A percentile compares a stretch with the other conserved stretches of the same genome.
These are phyloP conservation scores for Noctua pronuba DNA, from an alignment of 2,888 invertebrate genomes.

Conservation along the genomic window DNA sequence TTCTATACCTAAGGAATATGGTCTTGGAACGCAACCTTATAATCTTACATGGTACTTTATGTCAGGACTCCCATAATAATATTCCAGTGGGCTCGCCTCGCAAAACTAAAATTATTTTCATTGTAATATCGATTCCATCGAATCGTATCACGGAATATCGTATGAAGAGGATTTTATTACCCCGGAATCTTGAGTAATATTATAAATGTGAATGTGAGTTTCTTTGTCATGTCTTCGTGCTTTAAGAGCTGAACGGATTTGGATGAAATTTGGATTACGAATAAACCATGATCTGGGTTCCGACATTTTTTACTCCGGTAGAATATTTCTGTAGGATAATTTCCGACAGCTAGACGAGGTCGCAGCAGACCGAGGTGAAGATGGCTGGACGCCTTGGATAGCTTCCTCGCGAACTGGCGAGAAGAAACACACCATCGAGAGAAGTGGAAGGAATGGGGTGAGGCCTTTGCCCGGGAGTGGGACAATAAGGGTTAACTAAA, in stretches of 20 bases:
- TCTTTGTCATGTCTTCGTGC: neutral
- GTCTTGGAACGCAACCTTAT: constrained; percentile 21
- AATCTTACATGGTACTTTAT: constrained; percentile 47
- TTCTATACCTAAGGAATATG: constrained; percentile 23
- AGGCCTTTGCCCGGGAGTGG: no score
- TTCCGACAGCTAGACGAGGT: neutral
- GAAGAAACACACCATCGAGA: no score
- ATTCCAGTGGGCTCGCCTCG: constrained; percentile 30
- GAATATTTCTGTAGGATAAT: neutral
- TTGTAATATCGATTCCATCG: constrained; percentile 47
- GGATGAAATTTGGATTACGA: neutral
- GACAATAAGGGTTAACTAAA: no score
- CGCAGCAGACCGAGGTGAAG: no score
- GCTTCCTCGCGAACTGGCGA: no score
- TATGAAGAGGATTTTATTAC: constrained; percentile 55
- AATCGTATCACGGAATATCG: constrained; percentile 49
- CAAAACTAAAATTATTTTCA: constrained; percentile 53
- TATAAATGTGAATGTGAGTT: constrained; percentile 1
- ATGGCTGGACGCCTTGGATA: no score
- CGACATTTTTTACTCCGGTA: neutral
- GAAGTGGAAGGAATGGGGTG: no score
- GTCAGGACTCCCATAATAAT: constrained; percentile 38
- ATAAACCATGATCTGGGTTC: neutral
- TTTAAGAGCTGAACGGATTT: neutral
- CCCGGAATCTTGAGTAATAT: neutral